Percentiles rank a stretch among this genome's conserved stretches.
Evolutionary conservation across 1,140 invertebrate species (phyloP).

Genomic region (Galleria mellonella): DNA sequence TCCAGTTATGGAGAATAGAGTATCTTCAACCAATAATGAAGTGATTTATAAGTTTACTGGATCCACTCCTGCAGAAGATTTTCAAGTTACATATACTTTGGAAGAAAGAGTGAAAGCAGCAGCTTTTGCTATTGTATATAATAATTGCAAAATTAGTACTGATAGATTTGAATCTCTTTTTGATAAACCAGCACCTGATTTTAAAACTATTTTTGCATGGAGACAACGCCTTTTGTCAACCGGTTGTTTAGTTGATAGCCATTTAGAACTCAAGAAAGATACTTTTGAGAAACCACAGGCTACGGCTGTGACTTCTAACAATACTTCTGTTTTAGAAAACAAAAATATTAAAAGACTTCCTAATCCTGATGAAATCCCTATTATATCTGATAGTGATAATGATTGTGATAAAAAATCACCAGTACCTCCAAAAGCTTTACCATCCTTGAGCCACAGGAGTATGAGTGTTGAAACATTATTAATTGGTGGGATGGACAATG

Average conservation of each 20-base stretch:
- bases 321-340: constrained; percentile 13
- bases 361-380: constrained; percentile 62
- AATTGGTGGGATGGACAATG: constrained; percentile 27
- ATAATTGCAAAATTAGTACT: constrained; percentile 61
- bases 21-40: constrained; percentile 64
- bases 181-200: constrained; percentile 70
- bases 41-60: constrained; percentile 58
- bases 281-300: constrained; percentile 6
- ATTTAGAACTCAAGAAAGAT: constrained; percentile 29
- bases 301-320: constrained; percentile 11
- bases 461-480: constrained; percentile 46
- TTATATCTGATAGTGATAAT: constrained; percentile 50
- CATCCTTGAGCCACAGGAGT: constrained; percentile 26
- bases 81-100: constrained; percentile 61
- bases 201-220: constrained; percentile 69
- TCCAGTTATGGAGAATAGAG: constrained; percentile 68
- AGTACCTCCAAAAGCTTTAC: constrained; percentile 17
- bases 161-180: constrained; percentile 59
- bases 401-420: constrained; percentile 23
- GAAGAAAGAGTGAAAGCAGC: constrained; percentile 62
- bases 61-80: constrained; percentile 39
- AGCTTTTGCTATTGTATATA: constrained; percentile 64
- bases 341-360: constrained; percentile 30
- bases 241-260: constrained; percentile 64
- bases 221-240: constrained; percentile 56